phyloP scores from a whole-genome alignment of 2,888 invertebrate genomes.

The Scaeva pyrastri region DNA sequence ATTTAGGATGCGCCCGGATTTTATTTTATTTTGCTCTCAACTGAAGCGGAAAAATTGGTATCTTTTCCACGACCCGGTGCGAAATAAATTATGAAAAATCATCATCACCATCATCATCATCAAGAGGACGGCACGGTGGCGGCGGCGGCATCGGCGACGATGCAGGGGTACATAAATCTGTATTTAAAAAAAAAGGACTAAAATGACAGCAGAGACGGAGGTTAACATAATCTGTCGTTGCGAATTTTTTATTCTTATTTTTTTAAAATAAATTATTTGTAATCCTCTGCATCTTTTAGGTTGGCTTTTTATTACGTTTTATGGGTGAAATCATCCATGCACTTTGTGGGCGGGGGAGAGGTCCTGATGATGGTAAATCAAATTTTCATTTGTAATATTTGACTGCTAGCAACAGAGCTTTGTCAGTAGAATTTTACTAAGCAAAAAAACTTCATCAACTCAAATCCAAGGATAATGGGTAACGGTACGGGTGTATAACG shows the following conservation, averaged over 20 bases:
- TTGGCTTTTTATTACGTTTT: conserved; percentile 34
- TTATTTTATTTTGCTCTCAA: conserved; percentile 43
- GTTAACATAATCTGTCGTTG: conserved; percentile 41
- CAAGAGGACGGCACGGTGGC: conserved; percentile 29
- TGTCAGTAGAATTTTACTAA: conserved; percentile 43
- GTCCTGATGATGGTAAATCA: conserved; percentile 34
- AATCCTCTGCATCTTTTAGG: conserved; percentile 33
- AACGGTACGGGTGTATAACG: too few relatives aligned
- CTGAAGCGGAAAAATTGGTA: conserved; percentile 27
- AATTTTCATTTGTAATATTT: conserved; percentile 62
- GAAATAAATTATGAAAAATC: conserved; percentile 71
- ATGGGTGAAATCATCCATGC: conserved; percentile 29
- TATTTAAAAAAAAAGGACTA: not conserved
- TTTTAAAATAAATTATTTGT: conserved; percentile 54
- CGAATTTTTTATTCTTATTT: conserved; percentile 9
- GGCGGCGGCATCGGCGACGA: not conserved
- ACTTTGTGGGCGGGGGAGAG: not conserved
- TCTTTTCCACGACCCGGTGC: conserved; percentile 28
- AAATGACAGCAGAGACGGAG: conserved; percentile 10
- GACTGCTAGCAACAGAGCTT: conserved; percentile 58
- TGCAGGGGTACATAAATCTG: not conserved
- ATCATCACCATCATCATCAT: conserved; percentile 60
- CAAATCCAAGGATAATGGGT: not conserved
- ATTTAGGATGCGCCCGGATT: conserved; percentile 35
- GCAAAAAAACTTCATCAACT: conserved; percentile 2